Percentiles rank a stretch among this genome's conserved stretches.
phyloP scores from a whole-genome alignment of 2,888 invertebrate species.

The Pheosia tremula region DNA sequence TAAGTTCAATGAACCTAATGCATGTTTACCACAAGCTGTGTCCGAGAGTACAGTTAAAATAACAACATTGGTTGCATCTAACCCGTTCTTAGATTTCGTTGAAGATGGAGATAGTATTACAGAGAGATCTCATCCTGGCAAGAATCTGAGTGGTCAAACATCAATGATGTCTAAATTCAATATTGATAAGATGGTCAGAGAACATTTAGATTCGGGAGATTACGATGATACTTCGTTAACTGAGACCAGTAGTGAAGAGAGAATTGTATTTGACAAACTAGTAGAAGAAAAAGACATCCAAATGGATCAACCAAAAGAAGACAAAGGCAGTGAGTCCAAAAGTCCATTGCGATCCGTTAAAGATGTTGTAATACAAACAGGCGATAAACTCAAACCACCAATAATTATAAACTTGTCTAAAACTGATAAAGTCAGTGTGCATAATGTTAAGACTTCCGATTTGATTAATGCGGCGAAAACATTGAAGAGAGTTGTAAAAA shows the following conservation, averaged over 20 bases:
- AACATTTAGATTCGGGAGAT: constrained; percentile 73
- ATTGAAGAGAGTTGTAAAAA: constrained; percentile 52
- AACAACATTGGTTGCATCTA: constrained; percentile 67
- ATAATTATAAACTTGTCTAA: constrained; percentile 33
- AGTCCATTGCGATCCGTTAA: constrained; percentile 63
- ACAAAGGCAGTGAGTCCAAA: constrained; percentile 48
- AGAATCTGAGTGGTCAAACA: constrained; percentile 69
- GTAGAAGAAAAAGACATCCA: neutral
- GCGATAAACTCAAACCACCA: constrained; percentile 55
- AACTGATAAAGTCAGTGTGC: constrained; percentile 61
- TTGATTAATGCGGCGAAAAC: constrained; percentile 61
- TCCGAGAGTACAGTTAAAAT: constrained; percentile 70
- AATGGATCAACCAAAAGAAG: neutral
- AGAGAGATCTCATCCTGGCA: constrained; percentile 62
- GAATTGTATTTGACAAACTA: constrained; percentile 47
- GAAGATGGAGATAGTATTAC: constrained; percentile 72
- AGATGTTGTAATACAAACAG: constrained; percentile 57
- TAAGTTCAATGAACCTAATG: constrained; percentile 68
- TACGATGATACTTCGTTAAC: constrained; percentile 74
- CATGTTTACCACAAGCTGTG: constrained; percentile 71
- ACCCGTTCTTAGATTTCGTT: constrained; percentile 68
- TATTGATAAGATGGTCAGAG: constrained; percentile 64
- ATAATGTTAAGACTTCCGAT: constrained; percentile 66
- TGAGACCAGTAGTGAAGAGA: constrained; percentile 74
- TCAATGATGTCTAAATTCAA: constrained; percentile 80